Evolutionary conservation across 2,888 invertebrate genomes (phyloP).

Genomic region (Arenicola marina): DNA sequence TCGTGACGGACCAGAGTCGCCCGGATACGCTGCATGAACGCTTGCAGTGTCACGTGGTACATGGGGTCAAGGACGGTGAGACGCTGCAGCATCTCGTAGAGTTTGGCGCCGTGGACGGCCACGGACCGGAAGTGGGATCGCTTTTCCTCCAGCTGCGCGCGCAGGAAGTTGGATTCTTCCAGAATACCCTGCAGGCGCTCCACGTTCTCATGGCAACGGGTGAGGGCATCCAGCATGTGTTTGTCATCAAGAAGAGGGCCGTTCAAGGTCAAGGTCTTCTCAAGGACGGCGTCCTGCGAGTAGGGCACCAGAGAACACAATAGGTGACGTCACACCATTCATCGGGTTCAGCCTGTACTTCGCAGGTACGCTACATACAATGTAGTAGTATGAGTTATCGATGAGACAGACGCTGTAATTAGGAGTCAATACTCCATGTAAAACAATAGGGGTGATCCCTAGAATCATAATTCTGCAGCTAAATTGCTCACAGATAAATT

Average conservation of each 20-base stretch:
- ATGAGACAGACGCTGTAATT: too few relatives aligned
- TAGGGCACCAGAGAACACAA: too few relatives aligned
- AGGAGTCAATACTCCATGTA: too few relatives aligned
- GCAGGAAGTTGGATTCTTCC: conserved; percentile 37
- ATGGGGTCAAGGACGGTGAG: conserved; percentile 48
- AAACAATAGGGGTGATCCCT: too few relatives aligned
- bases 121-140: conserved; percentile 51
- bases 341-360: too few relatives aligned
- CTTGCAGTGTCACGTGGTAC: conserved; percentile 52
- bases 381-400: too few relatives aligned
- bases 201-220: conserved; percentile 49
- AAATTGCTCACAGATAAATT: too few relatives aligned
- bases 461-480: too few relatives aligned
- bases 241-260: conserved; percentile 54
- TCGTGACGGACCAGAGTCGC: conserved; percentile 44
- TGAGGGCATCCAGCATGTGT: conserved; percentile 52
- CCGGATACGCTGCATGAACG: conserved; percentile 47
- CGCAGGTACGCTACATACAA: too few relatives aligned
- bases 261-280: conserved; percentile 50
- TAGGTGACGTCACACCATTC: too few relatives aligned
- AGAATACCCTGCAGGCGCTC: conserved; percentile 45
- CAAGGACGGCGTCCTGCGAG: conserved; percentile 51
- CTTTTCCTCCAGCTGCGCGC: conserved; percentile 53
- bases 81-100: conserved; percentile 50
- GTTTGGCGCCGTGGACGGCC: conserved; percentile 51